Evolutionary conservation across 2,797 vertebrate genomes (phyloP).

Genomic region (Zalophus californianus): DNA sequence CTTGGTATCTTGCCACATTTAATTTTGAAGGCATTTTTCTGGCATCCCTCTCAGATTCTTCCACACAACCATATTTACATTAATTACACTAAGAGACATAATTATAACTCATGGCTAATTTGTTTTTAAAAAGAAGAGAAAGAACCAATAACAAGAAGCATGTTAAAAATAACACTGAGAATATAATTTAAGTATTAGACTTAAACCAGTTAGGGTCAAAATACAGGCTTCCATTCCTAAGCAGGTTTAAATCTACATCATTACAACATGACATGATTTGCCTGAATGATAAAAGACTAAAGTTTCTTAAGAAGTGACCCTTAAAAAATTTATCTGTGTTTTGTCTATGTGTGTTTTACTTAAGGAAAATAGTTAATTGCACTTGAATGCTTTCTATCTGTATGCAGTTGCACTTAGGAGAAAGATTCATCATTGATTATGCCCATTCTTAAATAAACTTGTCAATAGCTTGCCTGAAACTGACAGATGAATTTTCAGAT

Average conservation of each 20-base stretch:
- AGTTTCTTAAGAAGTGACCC: neutral
- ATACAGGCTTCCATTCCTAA: slow-evolving; percentile 34
- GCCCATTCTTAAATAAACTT: neutral
- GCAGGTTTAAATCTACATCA: neutral
- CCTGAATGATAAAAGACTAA: slow-evolving; percentile 5
- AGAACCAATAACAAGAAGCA: slow-evolving; percentile 58
- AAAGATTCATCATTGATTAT: neutral
- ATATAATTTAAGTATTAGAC: slow-evolving; percentile 71
- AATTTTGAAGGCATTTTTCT: slow-evolving; percentile 51
- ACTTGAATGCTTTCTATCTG: neutral
- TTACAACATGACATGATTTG: slow-evolving; percentile 20
- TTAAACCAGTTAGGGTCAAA: slow-evolving; percentile 61
- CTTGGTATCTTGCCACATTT: neutral
- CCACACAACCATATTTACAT: slow-evolving; percentile 53
- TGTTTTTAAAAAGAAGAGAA: slow-evolving; percentile 74
- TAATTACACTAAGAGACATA: slow-evolving; percentile 58
- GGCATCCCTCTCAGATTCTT: neutral
- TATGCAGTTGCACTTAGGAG: neutral
- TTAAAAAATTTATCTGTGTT: neutral
- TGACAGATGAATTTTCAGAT: neutral
- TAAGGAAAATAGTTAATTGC: neutral
- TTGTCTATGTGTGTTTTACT: neutral
- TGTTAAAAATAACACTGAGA: slow-evolving; percentile 61
- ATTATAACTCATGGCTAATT: slow-evolving; percentile 73
- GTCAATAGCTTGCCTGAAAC: neutral